phyloP scores from a whole-genome alignment of 2,113 vertebrate genomes.

The Amphiprion percula region DNA sequence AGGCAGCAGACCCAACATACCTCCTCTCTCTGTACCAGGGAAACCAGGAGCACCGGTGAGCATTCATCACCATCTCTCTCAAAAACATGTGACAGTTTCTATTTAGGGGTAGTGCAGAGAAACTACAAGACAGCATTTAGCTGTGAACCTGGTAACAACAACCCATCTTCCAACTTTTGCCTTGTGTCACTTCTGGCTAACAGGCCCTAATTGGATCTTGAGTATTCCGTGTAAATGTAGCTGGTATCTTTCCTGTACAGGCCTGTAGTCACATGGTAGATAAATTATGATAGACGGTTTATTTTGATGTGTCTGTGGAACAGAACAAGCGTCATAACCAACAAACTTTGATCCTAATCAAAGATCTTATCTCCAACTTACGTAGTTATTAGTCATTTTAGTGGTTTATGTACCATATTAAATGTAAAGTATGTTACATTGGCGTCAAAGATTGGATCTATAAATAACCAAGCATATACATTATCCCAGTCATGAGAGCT shows the following conservation, averaged over 20 bases:
- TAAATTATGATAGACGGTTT: background rate
- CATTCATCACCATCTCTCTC: background rate
- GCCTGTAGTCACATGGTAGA: too few species aligned
- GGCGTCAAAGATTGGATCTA: too few species aligned
- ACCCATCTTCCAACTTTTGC: background rate
- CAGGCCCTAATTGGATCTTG: background rate
- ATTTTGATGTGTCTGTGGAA: background rate
- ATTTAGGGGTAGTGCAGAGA: background rate
- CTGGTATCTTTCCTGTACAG: too few species aligned
- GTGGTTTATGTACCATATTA: too few species aligned
- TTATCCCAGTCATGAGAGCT: background rate
- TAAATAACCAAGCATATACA: too few species aligned
- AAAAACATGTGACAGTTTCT: background rate
- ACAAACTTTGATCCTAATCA: too few species aligned
- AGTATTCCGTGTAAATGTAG: too few species aligned
- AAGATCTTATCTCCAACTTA: too few species aligned
- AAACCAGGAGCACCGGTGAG: slow-evolving; percentile 88
- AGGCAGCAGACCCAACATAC: slow-evolving; percentile 86
- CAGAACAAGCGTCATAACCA: background rate
- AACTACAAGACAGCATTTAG: background rate
- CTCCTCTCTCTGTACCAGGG: slow-evolving; percentile 89
- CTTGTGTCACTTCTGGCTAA: background rate
- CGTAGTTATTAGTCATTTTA: too few species aligned
- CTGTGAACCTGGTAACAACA: too few species aligned
- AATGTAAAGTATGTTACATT: too few species aligned